These are phyloP conservation scores for Lasioglossum albipes DNA, from an alignment of 1,140 invertebrate species.

Conservation along the genomic window DNA sequence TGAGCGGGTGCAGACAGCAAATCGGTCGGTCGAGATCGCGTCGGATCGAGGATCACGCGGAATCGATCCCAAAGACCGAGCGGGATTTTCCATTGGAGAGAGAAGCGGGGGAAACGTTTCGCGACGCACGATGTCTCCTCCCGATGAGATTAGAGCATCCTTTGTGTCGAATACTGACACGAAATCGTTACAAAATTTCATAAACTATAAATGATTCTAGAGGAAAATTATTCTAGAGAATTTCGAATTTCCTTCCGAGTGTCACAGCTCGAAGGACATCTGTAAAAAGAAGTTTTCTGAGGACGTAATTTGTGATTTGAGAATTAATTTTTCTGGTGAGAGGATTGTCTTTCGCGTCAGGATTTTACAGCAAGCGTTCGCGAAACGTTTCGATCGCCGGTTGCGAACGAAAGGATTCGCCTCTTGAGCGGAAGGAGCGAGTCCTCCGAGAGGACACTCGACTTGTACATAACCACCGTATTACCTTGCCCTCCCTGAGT, in stretches of 20 bases:
- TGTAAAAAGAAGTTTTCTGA: too few species aligned
- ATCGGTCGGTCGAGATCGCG: constrained; percentile 30
- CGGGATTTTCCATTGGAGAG: neutral
- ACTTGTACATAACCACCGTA: constrained; percentile 67
- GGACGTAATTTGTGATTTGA: too few species aligned
- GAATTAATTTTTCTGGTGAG: neutral
- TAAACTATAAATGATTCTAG: too few species aligned
- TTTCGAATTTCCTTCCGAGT: too few species aligned
- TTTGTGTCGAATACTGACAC: neutral
- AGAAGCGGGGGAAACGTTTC: constrained; percentile 9
- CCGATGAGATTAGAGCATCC: neutral
- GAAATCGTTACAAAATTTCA: neutral
- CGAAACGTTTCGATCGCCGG: constrained; percentile 17
- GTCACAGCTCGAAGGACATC: too few species aligned
- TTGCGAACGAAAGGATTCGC: constrained; percentile 3
- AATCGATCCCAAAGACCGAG: neutral
- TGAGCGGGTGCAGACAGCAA: constrained; percentile 61
- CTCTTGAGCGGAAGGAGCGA: constrained; percentile 17
- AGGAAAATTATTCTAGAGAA: too few species aligned
- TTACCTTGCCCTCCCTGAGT: constrained; percentile 44
- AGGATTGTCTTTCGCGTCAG: neutral
- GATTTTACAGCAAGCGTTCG: neutral
- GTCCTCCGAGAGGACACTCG: constrained; percentile 33
- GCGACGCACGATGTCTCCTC: neutral
- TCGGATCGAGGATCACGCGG: neutral